Evolutionary conservation across 2,888 invertebrate species (phyloP).

Genomic region (Rhamphomyia laevipes): DNA sequence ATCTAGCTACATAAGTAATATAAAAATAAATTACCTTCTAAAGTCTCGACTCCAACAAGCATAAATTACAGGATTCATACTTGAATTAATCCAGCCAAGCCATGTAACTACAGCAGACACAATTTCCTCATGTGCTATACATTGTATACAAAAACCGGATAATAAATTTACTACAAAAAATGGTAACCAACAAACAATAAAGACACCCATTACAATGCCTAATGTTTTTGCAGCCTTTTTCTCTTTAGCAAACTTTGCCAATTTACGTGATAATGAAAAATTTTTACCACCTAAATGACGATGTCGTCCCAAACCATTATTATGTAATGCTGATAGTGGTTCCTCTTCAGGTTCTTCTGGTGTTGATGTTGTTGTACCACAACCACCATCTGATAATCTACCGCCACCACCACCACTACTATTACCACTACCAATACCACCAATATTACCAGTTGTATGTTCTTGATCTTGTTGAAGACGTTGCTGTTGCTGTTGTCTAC

Average conservation of each 20-base stretch:
- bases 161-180: constrained; percentile 92
- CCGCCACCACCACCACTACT: background rate
- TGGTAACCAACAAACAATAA: constrained; percentile 94
- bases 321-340: constrained; percentile 62
- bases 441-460: background rate
- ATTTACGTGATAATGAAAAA: constrained; percentile 82
- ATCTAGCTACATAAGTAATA: background rate
- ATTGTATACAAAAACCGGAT: constrained; percentile 78
- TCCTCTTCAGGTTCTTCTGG: constrained; percentile 55
- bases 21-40: constrained; percentile 53
- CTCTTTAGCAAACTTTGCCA: constrained; percentile 93
- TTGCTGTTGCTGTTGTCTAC: constrained; percentile 13
- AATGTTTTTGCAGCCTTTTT: constrained; percentile 96
- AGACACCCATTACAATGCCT: constrained; percentile 94
- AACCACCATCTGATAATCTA: constrained; percentile 14
- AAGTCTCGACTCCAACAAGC: constrained; percentile 98
- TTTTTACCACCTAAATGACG: constrained; percentile 69
- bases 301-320: constrained; percentile 62
- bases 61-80: constrained; percentile 96
- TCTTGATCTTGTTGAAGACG: background rate
- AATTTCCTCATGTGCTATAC: constrained; percentile 78
- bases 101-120: constrained; percentile 83
- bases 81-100: constrained; percentile 92
- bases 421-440: background rate
- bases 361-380: constrained; percentile 45